These are phyloP conservation scores for Heteromurus nitidus DNA, from an alignment of 2,888 invertebrate species.

Conservation along the genomic window DNA sequence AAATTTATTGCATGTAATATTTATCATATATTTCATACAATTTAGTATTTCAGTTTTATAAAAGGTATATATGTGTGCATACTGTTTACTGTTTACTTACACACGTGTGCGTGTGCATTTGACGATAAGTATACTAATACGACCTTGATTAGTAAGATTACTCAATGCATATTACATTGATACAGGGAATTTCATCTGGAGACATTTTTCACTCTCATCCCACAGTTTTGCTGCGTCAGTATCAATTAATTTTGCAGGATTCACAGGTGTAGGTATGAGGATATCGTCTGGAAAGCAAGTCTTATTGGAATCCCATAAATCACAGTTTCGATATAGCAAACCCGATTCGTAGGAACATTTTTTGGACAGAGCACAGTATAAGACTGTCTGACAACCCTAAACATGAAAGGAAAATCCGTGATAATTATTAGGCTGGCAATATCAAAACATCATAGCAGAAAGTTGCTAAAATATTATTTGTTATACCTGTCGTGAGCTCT, in stretches of 20 bases:
- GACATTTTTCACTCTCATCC: conserved; percentile 85
- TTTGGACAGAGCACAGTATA: conserved; percentile 87
- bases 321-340: conserved; percentile 85
- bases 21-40: too few species aligned
- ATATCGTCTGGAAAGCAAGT: conserved; percentile 80
- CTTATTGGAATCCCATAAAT: conserved; percentile 79
- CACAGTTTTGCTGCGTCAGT: conserved; percentile 82
- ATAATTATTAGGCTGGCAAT: not conserved
- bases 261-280: conserved; percentile 74
- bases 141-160: too few species aligned
- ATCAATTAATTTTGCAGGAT: conserved; percentile 77
- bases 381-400: conserved; percentile 86
- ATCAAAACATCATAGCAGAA: not conserved
- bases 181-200: conserved; percentile 81
- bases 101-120: too few species aligned
- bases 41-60: too few species aligned
- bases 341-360: conserved; percentile 82
- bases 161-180: too few species aligned
- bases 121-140: too few species aligned
- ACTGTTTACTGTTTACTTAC: too few species aligned
- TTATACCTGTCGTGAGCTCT: conserved; percentile 53
- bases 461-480: not conserved
- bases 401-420: not conserved
- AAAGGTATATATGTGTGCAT: too few species aligned
- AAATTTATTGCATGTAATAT: too few species aligned